These are phyloP conservation scores for Branchipolynoe longqiensis DNA, from an alignment of 2,888 invertebrate genomes.

Conservation along the genomic window DNA sequence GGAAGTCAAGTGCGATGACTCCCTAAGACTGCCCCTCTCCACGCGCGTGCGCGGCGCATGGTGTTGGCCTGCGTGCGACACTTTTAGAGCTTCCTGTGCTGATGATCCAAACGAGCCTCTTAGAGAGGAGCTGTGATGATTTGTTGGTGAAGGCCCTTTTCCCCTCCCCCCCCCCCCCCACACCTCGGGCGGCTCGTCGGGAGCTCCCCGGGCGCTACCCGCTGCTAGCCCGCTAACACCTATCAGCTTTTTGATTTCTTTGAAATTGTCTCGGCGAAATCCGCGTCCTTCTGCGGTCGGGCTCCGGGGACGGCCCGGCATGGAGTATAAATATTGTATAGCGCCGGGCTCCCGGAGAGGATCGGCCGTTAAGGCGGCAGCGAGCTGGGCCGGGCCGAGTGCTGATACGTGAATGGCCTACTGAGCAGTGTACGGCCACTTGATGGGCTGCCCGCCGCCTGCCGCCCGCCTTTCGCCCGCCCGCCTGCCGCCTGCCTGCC, in stretches of 20 bases:
- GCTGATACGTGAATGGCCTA: not conserved
- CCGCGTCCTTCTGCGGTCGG: constrained; percentile 4
- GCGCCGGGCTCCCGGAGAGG: not conserved
- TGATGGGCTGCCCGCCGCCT: not conserved
- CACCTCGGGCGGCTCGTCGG: not conserved
- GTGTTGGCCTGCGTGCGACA: not conserved
- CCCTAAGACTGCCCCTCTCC: not conserved
- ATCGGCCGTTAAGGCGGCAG: not conserved
- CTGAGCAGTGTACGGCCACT: not conserved
- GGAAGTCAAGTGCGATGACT: not conserved
- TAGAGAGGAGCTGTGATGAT: not conserved
- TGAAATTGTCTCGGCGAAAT: constrained; percentile 54
- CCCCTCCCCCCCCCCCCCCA: not conserved
- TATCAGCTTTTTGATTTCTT: constrained; percentile 54
- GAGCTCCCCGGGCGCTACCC: not conserved
- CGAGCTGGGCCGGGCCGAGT: not conserved
- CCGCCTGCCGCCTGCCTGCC: too few relatives aligned
- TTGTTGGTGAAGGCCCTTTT: not conserved
- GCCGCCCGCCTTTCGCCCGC: too few relatives aligned
- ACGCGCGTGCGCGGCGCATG: not conserved
- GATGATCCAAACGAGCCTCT: not conserved
- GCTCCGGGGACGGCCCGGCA: constrained; percentile 13
- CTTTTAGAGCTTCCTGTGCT: not conserved
- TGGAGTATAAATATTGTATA: constrained; percentile 34
- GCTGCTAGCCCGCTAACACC: not conserved